phyloP scores from a whole-genome alignment of 2,797 vertebrate genomes.

The Amphiprion clarkii region DNA sequence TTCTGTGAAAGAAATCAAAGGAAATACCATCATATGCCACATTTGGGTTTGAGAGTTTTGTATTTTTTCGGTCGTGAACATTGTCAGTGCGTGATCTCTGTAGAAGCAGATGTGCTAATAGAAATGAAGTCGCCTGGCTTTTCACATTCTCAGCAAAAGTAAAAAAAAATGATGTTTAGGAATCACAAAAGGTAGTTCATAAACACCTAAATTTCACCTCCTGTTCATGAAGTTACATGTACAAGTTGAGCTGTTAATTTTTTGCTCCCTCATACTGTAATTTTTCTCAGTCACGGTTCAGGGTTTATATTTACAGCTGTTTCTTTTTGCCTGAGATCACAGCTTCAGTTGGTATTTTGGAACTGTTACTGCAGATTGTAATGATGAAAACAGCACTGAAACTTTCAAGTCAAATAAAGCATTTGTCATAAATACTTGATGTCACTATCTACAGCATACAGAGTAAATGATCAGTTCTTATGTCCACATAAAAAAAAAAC shows the following conservation, averaged over 20 bases:
- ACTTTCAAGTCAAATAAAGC: conserved; percentile 12
- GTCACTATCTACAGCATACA: background rate
- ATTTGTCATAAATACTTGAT: background rate
- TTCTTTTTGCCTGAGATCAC: background rate
- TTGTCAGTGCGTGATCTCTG: background rate
- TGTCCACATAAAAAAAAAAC: background rate
- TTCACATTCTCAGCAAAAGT: conserved; percentile 36
- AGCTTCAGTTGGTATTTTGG: background rate
- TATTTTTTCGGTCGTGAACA: conserved; percentile 18
- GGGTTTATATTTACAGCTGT: no score
- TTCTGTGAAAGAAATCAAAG: background rate
- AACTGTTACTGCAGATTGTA: background rate
- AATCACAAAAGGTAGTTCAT: background rate
- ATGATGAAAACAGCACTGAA: background rate
- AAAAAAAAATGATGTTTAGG: background rate
- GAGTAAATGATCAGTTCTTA: background rate
- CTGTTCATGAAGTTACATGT: background rate
- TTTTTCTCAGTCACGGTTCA: no score
- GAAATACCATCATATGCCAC: background rate
- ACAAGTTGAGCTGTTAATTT: background rate
- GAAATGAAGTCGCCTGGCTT: conserved; percentile 24
- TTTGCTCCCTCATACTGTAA: no score
- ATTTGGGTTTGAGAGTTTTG: background rate
- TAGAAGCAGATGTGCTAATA: background rate
- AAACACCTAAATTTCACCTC: background rate